Base-by-base conservation (phyloP, 2,113 vertebrate genomes). In the Pachyramphus minor region DNA sequence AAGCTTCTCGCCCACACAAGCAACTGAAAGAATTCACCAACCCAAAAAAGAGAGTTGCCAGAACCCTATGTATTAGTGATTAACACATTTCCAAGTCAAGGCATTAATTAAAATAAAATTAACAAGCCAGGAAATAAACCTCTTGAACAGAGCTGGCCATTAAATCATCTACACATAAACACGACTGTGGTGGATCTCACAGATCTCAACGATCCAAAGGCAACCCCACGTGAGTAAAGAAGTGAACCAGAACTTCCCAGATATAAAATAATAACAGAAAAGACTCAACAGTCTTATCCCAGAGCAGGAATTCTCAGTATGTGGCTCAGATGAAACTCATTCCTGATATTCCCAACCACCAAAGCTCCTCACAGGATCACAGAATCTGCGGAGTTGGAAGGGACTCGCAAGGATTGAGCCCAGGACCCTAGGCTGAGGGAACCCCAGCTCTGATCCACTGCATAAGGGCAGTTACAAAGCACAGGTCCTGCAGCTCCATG, bases 1-100 rank as follows among this genome's bases (percentile, higher is more conserved):
- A 64, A 91, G 86, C 72, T 85, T 10, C 74, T 62, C 2, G 28
- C 89, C 95, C 95, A 95, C 96, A 93, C 90, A 95, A 41, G 92
- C 67, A 91, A 88, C 81, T 88, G 78, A 47, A 6, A 78, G 45
- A 6, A 71, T 5, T 27, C 58, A 53, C 45, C 45, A 10, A 22
- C 8, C 52, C 81, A 14, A 47, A 73, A 73, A 81, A 76, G 44
- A 72, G 85, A 66, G 88, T 53, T 73, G 87, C 62, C 41, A 3
- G 8, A 59, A 89, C 49, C 24, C 22, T 25, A 25, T 1, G 4
- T 4, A 28, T 19, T 3, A 5, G 56, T 19, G 56, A 87, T 60
- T n/a, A 68, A 66, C 35, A n/a, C 2, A 0, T 63, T 89, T 85
- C 62, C 42, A 92, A 89, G n/a, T 11, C 2, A 2, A 16, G 42